These are phyloP conservation scores for Morelia viridis DNA, from an alignment of 2,797 vertebrate genomes.

Conservation along the genomic window DNA sequence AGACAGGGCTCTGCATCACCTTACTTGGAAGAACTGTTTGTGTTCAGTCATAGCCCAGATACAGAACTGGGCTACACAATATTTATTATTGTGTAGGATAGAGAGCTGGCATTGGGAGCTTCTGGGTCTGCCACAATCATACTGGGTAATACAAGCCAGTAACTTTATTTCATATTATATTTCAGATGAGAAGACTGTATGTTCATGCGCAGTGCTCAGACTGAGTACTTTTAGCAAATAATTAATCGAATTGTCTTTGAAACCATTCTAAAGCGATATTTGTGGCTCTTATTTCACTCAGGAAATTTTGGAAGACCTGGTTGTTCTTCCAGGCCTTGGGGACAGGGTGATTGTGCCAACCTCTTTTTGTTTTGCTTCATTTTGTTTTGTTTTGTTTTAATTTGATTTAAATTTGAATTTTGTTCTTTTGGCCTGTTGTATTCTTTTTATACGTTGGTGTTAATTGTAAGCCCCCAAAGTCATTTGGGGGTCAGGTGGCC, in stretches of 20 bases:
- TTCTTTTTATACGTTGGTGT: neutral
- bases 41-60: neutral
- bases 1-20: neutral
- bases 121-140: constrained; percentile 62
- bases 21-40: neutral
- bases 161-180: constrained; percentile 59
- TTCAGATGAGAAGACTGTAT: constrained; percentile 46
- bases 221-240: constrained; percentile 57
- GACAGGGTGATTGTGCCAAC: neutral
- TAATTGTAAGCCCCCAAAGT: neutral
- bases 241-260: constrained; percentile 50
- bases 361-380: neutral
- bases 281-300: neutral
- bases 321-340: neutral
- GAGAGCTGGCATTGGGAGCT: constrained; percentile 49
- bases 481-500: neutral
- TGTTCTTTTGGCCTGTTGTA: neutral
- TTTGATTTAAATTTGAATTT: neutral
- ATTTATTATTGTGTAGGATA: constrained; percentile 19
- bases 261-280: constrained; percentile 25
- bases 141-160: constrained; percentile 64
- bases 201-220: constrained; percentile 51
- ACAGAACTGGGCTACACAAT: neutral
- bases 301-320: neutral
- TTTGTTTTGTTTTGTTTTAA: neutral